Conservation (phyloP, 2,113 vertebrate species). For the Cichladusa arquata region DNA sequence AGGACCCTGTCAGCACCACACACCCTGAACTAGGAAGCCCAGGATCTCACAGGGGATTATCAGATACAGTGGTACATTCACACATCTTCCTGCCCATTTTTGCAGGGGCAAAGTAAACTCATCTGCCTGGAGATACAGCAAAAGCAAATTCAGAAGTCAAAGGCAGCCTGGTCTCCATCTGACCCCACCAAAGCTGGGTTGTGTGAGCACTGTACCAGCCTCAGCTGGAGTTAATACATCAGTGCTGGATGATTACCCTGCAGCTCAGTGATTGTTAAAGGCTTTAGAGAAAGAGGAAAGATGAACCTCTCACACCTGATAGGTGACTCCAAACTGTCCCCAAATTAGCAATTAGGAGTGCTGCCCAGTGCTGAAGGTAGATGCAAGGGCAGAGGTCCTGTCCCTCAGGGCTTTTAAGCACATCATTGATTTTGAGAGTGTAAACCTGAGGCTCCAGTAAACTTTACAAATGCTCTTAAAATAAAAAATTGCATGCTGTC, state of each 20-base stretch:
- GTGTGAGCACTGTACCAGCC: neutral
- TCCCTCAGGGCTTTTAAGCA: neutral
- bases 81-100: neutral
- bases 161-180: neutral
- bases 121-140: neutral
- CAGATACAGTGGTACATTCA: neutral
- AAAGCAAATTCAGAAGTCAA: neutral
- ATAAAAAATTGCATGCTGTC: neutral
- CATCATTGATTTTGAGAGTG: neutral
- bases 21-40: neutral
- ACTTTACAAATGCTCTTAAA: neutral
- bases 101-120: neutral
- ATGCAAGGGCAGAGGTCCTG: neutral
- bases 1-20: accelerated
- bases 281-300: neutral
- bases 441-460: neutral
- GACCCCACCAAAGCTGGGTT: neutral
- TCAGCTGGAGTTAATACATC: neutral
- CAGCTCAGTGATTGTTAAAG: neutral
- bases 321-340: neutral
- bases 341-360: neutral
- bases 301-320: neutral
- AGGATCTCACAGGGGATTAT: neutral
- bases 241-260: neutral
- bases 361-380: neutral